These are phyloP conservation scores for Thereva nobilitata DNA, from an alignment of 2,888 invertebrate genomes.

Conservation along the genomic window DNA sequence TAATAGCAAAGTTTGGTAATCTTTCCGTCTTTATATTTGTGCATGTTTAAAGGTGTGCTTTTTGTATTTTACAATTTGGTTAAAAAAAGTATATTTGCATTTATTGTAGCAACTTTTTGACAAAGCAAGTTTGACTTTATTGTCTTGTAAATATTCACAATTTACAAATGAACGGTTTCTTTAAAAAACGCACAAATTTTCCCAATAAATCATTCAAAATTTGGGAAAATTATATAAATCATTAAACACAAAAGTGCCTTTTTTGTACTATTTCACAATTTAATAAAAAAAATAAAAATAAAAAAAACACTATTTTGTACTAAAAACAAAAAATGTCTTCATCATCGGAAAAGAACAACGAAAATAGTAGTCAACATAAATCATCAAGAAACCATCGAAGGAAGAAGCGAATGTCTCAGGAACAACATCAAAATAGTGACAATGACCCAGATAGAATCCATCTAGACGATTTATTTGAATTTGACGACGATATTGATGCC, in stretches of 20 bases:
- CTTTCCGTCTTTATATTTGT: too few relatives aligned
- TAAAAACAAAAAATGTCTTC: slow-evolving; percentile 12
- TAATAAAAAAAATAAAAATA: background rate
- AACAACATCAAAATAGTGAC: too few relatives aligned
- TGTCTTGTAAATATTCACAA: slow-evolving; percentile 9
- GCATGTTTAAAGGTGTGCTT: too few relatives aligned
- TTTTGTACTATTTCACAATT: slow-evolving; percentile 14
- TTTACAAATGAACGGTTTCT: background rate
- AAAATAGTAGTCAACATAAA: background rate
- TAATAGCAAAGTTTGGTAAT: too few relatives aligned
- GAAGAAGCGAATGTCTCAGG: too few relatives aligned
- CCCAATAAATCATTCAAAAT: too few relatives aligned
- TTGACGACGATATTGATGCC: slow-evolving; percentile 39
- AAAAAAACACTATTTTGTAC: background rate
- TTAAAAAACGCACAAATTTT: slow-evolving; percentile 20
- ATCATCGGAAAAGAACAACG: background rate
- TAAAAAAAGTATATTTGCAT: too few relatives aligned
- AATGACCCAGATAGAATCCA: too few relatives aligned
- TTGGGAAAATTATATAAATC: background rate
- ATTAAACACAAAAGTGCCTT: slow-evolving; percentile 16
- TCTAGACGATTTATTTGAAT: slow-evolving; percentile 39
- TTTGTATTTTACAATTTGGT: too few relatives aligned
- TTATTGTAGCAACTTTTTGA: too few relatives aligned
- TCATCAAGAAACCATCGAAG: too few relatives aligned
- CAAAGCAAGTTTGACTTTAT: background rate